Percentiles rank a stretch among this genome's conserved stretches.
Conservation (phyloP, 2,888 invertebrate species). For the Tetragnatha montana region DNA sequence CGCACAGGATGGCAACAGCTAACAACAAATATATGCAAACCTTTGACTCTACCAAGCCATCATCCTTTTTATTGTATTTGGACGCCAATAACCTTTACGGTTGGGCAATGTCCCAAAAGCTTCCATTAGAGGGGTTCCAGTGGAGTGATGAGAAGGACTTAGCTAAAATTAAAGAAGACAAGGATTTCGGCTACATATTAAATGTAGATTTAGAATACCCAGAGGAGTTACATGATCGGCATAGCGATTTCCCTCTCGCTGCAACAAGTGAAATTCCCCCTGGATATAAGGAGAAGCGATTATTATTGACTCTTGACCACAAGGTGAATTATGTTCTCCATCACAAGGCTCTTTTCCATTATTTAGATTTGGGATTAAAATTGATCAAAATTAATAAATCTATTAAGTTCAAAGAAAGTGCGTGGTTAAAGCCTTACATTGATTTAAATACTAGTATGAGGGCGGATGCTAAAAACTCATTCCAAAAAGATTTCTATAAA, state of each 20-base stretch:
- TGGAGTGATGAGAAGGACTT: too few relatives aligned
- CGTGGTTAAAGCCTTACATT: too few relatives aligned
- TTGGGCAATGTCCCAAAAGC: too few relatives aligned
- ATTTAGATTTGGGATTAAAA: too few relatives aligned
- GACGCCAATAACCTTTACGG: too few relatives aligned
- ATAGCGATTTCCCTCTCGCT: background rate
- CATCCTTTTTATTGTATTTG: background rate
- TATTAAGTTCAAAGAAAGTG: too few relatives aligned
- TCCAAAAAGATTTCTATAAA: too few relatives aligned
- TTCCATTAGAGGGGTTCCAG: too few relatives aligned
- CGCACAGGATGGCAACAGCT: background rate
- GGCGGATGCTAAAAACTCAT: too few relatives aligned
- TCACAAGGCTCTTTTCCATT: too few relatives aligned
- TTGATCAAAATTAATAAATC: too few relatives aligned
- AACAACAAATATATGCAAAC: background rate
- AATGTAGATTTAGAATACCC: conserved; percentile 1
- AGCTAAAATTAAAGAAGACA: background rate
- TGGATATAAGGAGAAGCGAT: background rate
- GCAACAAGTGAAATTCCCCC: background rate
- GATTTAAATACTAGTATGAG: too few relatives aligned
- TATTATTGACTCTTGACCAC: background rate
- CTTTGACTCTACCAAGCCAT: background rate
- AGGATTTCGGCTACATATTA: background rate
- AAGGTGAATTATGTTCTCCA: conserved; percentile 5
- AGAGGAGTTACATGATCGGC: background rate